Evolutionary conservation across 2,797 vertebrate species (phyloP).

Genomic region (Cryptoprocta ferox): DNA sequence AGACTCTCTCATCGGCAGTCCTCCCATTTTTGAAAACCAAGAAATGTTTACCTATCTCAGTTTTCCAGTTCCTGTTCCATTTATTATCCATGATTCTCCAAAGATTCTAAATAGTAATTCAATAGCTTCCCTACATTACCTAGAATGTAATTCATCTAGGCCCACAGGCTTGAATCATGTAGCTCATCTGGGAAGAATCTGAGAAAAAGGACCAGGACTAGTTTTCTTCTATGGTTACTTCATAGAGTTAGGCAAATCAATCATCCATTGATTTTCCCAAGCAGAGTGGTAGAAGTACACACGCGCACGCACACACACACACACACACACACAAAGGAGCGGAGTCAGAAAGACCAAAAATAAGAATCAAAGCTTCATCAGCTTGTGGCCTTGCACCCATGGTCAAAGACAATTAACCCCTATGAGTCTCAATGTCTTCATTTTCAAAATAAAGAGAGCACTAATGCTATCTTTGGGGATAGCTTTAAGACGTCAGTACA

Average conservation of each 20-base stretch:
- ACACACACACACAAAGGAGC: not conserved
- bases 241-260: not conserved
- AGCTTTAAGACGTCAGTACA: not conserved
- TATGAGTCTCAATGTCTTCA: not conserved
- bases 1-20: not conserved
- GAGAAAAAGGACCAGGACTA: not conserved
- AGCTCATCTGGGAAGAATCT: not conserved
- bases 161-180: not conserved
- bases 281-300: not conserved
- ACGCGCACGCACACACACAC: not conserved
- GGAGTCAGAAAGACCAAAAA: not conserved
- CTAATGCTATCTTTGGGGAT: not conserved
- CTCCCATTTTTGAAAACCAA: slow-evolving; percentile 27
- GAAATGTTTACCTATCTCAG: not conserved
- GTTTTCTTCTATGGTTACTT: not conserved
- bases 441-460: not conserved
- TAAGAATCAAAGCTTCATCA: not conserved
- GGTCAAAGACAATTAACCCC: not conserved
- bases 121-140: not conserved
- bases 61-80: slow-evolving; percentile 4
- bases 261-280: not conserved
- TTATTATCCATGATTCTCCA: slow-evolving; percentile 27
- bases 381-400: not conserved
- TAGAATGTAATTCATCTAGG: not conserved
- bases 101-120: slow-evolving; percentile 26